phyloP scores from a whole-genome alignment of 1,140 invertebrate species.

The Ditylenchus dipsaci region DNA sequence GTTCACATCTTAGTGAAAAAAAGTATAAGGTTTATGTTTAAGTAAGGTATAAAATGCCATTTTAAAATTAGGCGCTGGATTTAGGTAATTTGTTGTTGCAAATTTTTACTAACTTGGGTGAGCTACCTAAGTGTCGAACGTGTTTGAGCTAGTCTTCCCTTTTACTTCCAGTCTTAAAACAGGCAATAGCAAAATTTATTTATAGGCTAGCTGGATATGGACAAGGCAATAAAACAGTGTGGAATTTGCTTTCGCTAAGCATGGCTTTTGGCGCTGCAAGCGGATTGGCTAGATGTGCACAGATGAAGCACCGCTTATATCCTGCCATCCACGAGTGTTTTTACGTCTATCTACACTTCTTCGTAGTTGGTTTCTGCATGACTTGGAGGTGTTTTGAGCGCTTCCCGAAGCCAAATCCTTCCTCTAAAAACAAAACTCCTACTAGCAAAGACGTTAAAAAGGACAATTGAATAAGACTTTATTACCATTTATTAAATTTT shows the following conservation, averaged over 20 bases:
- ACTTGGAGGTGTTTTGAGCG: slow-evolving; percentile 12
- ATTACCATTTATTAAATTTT: too few relatives aligned
- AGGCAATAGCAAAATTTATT: slow-evolving; percentile 7
- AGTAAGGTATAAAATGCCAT: too few relatives aligned
- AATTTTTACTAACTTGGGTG: too few relatives aligned
- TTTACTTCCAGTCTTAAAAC: too few relatives aligned
- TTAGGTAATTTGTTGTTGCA: too few relatives aligned
- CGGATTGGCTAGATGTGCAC: slow-evolving; percentile 33
- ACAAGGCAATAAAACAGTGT: slow-evolving; percentile 20
- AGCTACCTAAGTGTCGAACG: too few relatives aligned
- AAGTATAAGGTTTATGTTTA: too few relatives aligned
- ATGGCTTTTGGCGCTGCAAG: slow-evolving; percentile 18
- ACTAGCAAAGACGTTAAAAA: background rate
- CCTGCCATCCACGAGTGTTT: slow-evolving; percentile 40
- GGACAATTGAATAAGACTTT: background rate
- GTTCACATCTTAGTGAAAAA: too few relatives aligned
- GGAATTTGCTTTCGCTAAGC: slow-evolving; percentile 30
- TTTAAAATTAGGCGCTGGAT: too few relatives aligned
- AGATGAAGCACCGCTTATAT: slow-evolving; percentile 36
- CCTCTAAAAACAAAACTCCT: background rate
- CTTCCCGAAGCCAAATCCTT: background rate
- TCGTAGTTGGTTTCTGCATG: slow-evolving; percentile 37
- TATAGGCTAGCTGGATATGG: slow-evolving; percentile 12
- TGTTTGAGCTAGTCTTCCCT: too few relatives aligned
- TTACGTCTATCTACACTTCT: slow-evolving; percentile 37